Conservation (phyloP, 2,888 invertebrate species). For the Tolmerus cingulatus region DNA sequence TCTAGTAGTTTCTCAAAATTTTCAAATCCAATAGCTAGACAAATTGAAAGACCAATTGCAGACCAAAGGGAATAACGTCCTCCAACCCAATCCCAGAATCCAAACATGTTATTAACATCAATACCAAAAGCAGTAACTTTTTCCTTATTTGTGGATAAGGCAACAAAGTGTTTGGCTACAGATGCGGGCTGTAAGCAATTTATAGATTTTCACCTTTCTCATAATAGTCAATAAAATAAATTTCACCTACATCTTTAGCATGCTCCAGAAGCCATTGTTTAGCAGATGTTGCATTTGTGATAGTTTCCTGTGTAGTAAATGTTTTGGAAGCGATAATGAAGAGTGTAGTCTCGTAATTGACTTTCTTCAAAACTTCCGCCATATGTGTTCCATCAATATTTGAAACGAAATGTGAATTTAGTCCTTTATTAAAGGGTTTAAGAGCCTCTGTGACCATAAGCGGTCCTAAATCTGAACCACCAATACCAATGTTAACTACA, state of each 20-base stretch:
- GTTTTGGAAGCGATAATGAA: slow-evolving; percentile 99
- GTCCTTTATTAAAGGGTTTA: slow-evolving; percentile 86
- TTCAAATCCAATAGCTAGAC: slow-evolving; percentile 90
- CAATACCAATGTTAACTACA: slow-evolving; percentile 99
- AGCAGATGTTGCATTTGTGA: slow-evolving; percentile 98
- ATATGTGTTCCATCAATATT: slow-evolving; percentile 99
- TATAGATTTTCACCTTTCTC: not conserved
- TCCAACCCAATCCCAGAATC: slow-evolving; percentile 99
- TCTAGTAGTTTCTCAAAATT: slow-evolving; percentile 91
- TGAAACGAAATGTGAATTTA: slow-evolving; percentile 93
- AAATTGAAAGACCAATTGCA: slow-evolving; percentile 97
- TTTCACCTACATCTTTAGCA: slow-evolving; percentile 80
- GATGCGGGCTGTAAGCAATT: slow-evolving; percentile 69
- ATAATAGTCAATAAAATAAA: not conserved
- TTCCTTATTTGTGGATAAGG: slow-evolving; percentile 91
- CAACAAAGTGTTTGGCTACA: slow-evolving; percentile 98
- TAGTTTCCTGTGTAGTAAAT: slow-evolving; percentile 98
- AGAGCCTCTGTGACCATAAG: slow-evolving; percentile 99
- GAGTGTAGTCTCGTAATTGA: slow-evolving; percentile 91
- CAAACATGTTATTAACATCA: slow-evolving; percentile 97
- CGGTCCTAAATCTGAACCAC: slow-evolving; percentile 98
- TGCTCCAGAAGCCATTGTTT: slow-evolving; percentile 90
- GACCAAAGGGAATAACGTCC: slow-evolving; percentile 98
- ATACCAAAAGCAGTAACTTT: slow-evolving; percentile 99
- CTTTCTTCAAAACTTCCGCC: slow-evolving; percentile 87